phyloP scores from a whole-genome alignment of 30 jellyfish, hydroid and myxozoan genomes.

The Mastigias papua region DNA sequence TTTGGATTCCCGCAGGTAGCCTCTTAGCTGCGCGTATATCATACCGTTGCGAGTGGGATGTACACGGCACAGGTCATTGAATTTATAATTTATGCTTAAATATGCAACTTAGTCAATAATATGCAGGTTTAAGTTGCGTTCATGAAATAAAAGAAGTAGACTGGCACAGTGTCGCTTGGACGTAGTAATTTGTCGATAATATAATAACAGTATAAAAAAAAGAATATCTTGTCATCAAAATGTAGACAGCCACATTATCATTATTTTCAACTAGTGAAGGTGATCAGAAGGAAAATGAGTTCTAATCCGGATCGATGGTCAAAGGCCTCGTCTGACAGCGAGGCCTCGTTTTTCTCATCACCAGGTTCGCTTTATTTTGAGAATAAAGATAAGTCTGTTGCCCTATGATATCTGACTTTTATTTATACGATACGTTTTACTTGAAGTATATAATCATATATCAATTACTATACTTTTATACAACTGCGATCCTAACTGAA shows the following conservation, averaged over 20 bases:
- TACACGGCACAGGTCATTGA: neutral
- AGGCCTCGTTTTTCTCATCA: constrained; percentile 89
- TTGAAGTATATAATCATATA: too few species aligned
- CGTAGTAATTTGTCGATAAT: neutral
- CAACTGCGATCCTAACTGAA: too few species aligned
- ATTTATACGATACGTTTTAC: too few species aligned
- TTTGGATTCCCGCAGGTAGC: too few species aligned
- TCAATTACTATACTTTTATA: too few species aligned
- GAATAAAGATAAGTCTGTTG: too few species aligned
- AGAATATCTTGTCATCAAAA: neutral
- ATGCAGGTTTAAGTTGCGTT: neutral
- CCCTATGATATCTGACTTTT: too few species aligned
- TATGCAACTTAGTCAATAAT: neutral
- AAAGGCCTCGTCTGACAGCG: constrained; percentile 97
- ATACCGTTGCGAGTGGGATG: too few species aligned
- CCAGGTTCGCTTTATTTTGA: constrained; percentile 77
- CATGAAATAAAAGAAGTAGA: neutral
- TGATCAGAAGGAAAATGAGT: constrained; percentile 31
- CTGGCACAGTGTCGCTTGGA: neutral
- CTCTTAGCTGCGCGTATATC: too few species aligned
- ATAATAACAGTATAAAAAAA: neutral
- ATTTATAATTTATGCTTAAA: neutral
- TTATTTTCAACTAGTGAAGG: neutral
- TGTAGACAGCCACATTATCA: neutral
- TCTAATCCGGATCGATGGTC: constrained; percentile 95